phyloP scores from a whole-genome alignment of 2,888 invertebrate genomes.

The Augiades crinisus region DNA sequence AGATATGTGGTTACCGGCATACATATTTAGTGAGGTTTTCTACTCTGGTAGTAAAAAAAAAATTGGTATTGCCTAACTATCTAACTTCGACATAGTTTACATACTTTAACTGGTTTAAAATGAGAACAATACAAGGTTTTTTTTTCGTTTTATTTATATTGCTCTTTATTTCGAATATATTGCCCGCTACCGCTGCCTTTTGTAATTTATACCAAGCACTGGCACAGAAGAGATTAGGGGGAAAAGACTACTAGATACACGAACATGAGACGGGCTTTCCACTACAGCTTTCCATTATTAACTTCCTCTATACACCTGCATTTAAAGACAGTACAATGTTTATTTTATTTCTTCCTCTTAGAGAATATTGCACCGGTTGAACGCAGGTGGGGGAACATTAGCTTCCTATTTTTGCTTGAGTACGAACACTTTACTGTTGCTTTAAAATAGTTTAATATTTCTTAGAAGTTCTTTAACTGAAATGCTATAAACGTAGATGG shows the following conservation, averaged over 20 bases:
- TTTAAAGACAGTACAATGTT: conserved; percentile 59
- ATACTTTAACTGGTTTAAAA: too few relatives aligned
- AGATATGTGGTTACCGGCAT: too few relatives aligned
- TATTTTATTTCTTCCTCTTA: conserved; percentile 32
- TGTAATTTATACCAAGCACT: conserved; percentile 36
- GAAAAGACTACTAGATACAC: conserved; percentile 56
- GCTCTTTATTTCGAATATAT: not conserved
- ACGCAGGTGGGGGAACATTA: conserved; percentile 28
- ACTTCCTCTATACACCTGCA: conserved; percentile 71
- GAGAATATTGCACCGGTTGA: conserved; percentile 27
- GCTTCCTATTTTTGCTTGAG: conserved; percentile 30
- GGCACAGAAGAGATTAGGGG: conserved; percentile 60
- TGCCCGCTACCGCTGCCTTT: conserved; percentile 10
- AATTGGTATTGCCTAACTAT: too few relatives aligned
- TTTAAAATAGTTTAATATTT: conserved; percentile 19
- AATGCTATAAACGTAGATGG: conserved; percentile 23
- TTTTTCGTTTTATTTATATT: too few relatives aligned
- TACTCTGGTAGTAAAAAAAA: too few relatives aligned
- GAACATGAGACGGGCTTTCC: conserved; percentile 62
- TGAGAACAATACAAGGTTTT: too few relatives aligned
- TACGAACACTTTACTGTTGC: conserved; percentile 17
- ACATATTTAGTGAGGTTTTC: too few relatives aligned
- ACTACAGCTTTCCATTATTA: conserved; percentile 67
- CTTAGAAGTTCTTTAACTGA: conserved; percentile 8
- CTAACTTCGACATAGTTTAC: too few relatives aligned